Evolutionary conservation across 2,113 vertebrate genomes (phyloP), one percentile per base, ranked within the genome.

Genomic region (Bufo gargarizans): DNA sequence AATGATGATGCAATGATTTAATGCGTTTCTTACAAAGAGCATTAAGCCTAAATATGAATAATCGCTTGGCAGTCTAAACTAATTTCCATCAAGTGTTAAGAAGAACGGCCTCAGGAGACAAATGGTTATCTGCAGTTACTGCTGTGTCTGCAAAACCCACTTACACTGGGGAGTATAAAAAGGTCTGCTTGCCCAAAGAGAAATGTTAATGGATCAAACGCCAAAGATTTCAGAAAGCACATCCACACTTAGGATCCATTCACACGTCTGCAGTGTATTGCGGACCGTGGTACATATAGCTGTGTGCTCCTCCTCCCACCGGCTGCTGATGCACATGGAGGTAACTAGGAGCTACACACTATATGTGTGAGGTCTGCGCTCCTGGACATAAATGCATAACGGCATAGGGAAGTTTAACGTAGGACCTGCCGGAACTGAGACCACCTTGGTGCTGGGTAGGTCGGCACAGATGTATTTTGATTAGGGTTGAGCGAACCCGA

Each of bases 81-180:
- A 81, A 59, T 81, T 81, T 59, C 4, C 22, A 58, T 59, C 78
- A 81, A 81, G 22, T 59, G 22, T 59, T 59, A 81, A 80, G 55
- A 80, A 58, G 56, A 59, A 81, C 45, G n/a, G 61, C 78, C 77
- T 80, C 78, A 81, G 55, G 78, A 81, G 78, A 81, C 22, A 81
- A 78, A 81, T 81, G 78, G 78, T 81, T 81, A 45, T 81, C 56
- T 61, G 6, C 55, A 45, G 78, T 20, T 61, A 81, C 22, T 59
- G 78, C 78, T 45, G 78, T 61, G 78, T 81, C 78, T 45, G 56
- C 78, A 81, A 47, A 81, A 17, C 22, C 55, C 56, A 81, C 12
- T 45, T 81, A 2, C 55, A 81, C 22, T 45, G 22, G 72, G 56
- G 78, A 81, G 22, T 17, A 45, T 59, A 45, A 58, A 81, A 61